Evolutionary conservation across 2,113 vertebrate species (phyloP).

Genomic region (Xiphorhynchus elegans): DNA sequence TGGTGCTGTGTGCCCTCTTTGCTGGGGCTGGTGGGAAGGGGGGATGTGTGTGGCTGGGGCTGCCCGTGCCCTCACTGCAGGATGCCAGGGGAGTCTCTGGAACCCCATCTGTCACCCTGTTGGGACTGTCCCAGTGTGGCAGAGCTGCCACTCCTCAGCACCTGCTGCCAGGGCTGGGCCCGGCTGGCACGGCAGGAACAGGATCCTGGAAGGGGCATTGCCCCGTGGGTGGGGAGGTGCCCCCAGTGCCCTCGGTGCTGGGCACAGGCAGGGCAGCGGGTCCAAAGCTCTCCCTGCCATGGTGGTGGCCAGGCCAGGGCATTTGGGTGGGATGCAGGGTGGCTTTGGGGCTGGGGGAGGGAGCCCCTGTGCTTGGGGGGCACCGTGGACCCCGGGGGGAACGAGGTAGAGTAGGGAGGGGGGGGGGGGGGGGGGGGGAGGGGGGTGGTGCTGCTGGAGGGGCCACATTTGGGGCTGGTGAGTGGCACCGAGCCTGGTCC

Average conservation of each 20-base stretch:
- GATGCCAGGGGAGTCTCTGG: fast-evolving
- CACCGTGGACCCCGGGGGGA: fast-evolving
- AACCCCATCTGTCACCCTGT: neutral
- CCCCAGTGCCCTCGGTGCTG: fast-evolving
- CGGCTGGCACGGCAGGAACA: neutral
- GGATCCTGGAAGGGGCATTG: neutral
- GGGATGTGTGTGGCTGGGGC: neutral
- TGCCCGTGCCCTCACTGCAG: fast-evolving
- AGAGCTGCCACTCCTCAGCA: neutral
- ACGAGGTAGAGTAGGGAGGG: neutral
- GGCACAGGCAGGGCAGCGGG: neutral
- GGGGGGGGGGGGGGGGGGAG: neutral
- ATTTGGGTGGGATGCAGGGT: fast-evolving
- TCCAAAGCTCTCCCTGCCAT: neutral
- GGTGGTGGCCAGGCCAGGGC: fast-evolving
- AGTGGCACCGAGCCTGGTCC: fast-evolving
- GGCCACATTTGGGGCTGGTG: neutral
- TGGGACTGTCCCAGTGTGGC: neutral
- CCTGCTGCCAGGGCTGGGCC: neutral
- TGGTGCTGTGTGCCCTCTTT: fast-evolving
- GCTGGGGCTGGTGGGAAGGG: too few species aligned
- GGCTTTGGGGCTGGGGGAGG: neutral
- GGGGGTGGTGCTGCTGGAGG: fast-evolving
- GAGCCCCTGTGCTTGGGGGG: neutral
- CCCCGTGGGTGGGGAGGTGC: neutral